Conservation (phyloP, 2,113 vertebrate genomes). For the Pelusios castaneus region DNA sequence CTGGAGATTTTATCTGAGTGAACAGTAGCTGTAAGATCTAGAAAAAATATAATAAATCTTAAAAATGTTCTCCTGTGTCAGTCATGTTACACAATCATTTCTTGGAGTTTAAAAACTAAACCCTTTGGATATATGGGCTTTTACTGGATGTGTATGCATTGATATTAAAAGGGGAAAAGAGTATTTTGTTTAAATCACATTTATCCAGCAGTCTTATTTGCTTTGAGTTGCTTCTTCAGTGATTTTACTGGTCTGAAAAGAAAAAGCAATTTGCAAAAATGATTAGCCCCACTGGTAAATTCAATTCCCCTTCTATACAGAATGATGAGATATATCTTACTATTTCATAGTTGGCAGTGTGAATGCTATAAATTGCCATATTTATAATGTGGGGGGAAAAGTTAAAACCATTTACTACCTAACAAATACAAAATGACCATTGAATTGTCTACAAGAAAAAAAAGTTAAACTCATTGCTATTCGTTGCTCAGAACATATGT, state of each 20-base stretch:
- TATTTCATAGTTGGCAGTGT: slow-evolving; percentile 40
- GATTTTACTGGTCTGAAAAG: slow-evolving; percentile 13
- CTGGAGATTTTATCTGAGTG: slow-evolving; percentile 55
- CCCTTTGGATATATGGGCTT: neutral
- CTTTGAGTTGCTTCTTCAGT: slow-evolving; percentile 1
- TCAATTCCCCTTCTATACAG: slow-evolving; percentile 35
- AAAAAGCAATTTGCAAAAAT: slow-evolving; percentile 9
- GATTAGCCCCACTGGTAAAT: neutral
- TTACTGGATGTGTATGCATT: slow-evolving; percentile 50
- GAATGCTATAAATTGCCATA: slow-evolving; percentile 41
- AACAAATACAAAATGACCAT: slow-evolving; percentile 40
- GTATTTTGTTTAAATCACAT: slow-evolving; percentile 32
- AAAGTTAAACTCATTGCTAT: slow-evolving; percentile 57
- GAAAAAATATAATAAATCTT: slow-evolving; percentile 7
- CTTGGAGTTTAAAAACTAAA: slow-evolving; percentile 34
- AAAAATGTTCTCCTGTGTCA: slow-evolving; percentile 25
- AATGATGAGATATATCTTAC: slow-evolving; percentile 45
- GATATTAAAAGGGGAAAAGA: slow-evolving; percentile 48
- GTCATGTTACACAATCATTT: neutral
- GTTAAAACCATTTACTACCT: slow-evolving; percentile 8
- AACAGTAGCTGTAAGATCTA: slow-evolving; percentile 18
- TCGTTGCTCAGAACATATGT: slow-evolving; percentile 39
- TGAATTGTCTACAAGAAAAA: slow-evolving; percentile 19
- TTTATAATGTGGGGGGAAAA: slow-evolving; percentile 32
- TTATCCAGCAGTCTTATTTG: neutral